A percentile compares a stretch with the other conserved stretches of the same genome.
Conservation (phyloP, 2,888 invertebrate genomes). For the Ormyrus thymus region DNA sequence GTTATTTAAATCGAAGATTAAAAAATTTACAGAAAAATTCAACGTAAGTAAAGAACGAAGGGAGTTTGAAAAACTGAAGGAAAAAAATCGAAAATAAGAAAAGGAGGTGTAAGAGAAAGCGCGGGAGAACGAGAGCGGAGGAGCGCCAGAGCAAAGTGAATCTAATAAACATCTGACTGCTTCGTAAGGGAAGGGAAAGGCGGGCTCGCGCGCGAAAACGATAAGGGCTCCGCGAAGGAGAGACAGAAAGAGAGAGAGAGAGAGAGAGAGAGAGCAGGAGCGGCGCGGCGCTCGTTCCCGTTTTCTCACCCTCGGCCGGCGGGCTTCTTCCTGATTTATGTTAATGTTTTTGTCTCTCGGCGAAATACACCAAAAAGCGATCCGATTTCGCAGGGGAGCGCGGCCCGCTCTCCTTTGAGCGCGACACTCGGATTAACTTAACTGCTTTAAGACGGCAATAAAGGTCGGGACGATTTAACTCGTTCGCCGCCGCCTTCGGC, state of each 20-base stretch:
- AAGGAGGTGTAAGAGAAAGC: conserved; percentile 56
- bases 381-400: conserved; percentile 56
- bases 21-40: too few relatives aligned
- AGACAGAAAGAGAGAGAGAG: too few relatives aligned
- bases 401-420: conserved; percentile 52
- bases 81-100: conserved; percentile 35
- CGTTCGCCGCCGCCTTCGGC: conserved; percentile 67
- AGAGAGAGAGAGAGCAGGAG: too few relatives aligned
- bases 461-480: conserved; percentile 73
- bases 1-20: too few relatives aligned
- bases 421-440: conserved; percentile 72
- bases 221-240: conserved; percentile 20
- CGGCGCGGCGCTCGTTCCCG: conserved; percentile 60
- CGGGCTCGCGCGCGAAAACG: conserved; percentile 46
- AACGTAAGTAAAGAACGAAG: not conserved
- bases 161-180: conserved; percentile 71
- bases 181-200: conserved; percentile 35
- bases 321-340: conserved; percentile 71
- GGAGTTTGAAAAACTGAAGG: conserved; percentile 12
- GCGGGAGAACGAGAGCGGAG: conserved; percentile 44
- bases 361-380: conserved; percentile 73
- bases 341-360: conserved; percentile 74
- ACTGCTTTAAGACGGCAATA: conserved; percentile 74
- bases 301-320: conserved; percentile 60
- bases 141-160: conserved; percentile 63